A percentile compares a stretch with the other conserved stretches of the same genome.
Conservation (phyloP, 2,797 vertebrate genomes). For the Bryconaethiops microstoma region DNA sequence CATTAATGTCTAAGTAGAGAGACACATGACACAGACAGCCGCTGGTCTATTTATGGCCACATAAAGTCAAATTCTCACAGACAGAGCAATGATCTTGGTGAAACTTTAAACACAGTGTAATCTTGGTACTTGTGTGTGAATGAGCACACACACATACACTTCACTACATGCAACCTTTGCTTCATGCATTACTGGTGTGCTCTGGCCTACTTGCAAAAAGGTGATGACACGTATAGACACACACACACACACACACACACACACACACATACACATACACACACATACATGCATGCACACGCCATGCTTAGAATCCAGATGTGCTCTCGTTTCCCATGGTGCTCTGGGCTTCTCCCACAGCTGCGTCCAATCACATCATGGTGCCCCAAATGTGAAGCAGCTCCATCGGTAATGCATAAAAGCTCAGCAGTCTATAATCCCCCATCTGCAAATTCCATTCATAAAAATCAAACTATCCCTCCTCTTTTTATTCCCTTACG, state of each 20-base stretch:
- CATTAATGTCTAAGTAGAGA: conserved; percentile 28
- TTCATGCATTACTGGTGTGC: conserved; percentile 37
- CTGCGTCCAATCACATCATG: conserved; percentile 44
- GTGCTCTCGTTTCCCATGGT: conserved; percentile 52
- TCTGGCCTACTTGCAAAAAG: conserved; percentile 30
- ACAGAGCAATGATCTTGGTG: conserved; percentile 26
- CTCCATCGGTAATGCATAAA: conserved; percentile 34
- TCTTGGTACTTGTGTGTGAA: conserved; percentile 14
- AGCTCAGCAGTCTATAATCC: conserved; percentile 34
- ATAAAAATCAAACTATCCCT: conserved; percentile 26
- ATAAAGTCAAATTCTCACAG: conserved; percentile 31
- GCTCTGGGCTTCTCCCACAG: conserved; percentile 49
- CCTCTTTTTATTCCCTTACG: background rate
- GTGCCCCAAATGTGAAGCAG: conserved; percentile 45
- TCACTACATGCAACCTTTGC: conserved; percentile 39
- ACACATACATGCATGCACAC: background rate
- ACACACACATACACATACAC: background rate
- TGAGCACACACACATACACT: conserved; percentile 39
- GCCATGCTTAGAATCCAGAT: conserved; percentile 47
- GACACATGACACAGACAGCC: conserved; percentile 33
- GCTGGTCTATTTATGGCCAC: conserved; percentile 20
- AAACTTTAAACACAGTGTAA: conserved; percentile 27
- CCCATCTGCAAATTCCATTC: conserved; percentile 51
- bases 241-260: conserved; percentile 25
- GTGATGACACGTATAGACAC: conserved; percentile 17